These are phyloP conservation scores for Hoplodrina ambigua DNA, from an alignment of 2,888 invertebrate genomes.

Conservation along the genomic window DNA sequence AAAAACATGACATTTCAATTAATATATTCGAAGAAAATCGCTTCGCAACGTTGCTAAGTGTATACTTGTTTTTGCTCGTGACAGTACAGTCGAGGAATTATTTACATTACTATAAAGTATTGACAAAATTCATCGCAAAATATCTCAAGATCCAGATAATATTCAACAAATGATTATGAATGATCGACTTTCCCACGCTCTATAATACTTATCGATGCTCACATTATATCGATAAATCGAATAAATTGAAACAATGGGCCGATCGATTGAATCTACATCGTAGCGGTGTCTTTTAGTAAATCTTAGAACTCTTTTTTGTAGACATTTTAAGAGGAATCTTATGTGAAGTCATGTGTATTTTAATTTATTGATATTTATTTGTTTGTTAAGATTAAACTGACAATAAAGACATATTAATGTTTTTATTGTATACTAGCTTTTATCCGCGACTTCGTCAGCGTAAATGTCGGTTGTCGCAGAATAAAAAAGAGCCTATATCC, in stretches of 20 bases:
- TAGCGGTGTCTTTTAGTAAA: conserved; percentile 64
- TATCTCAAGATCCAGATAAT: not conserved
- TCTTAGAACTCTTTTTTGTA: conserved; percentile 57
- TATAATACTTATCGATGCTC: conserved; percentile 27
- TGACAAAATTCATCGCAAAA: conserved; percentile 9
- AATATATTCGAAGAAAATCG: too few relatives aligned
- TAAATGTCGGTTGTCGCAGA: too few relatives aligned
- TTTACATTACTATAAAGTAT: not conserved
- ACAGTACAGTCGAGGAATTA: too few relatives aligned
- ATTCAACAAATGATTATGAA: conserved; percentile 20
- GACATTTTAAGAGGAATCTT: conserved; percentile 61
- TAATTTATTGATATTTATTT: too few relatives aligned
- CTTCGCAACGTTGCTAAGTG: too few relatives aligned
- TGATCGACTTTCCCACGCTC: conserved; percentile 52
- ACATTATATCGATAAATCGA: conserved; percentile 65
- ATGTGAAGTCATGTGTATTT: not conserved
- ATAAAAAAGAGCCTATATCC: too few relatives aligned
- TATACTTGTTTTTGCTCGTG: too few relatives aligned
- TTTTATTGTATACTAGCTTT: too few relatives aligned
- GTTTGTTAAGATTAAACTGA: too few relatives aligned
- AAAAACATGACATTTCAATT: too few relatives aligned
- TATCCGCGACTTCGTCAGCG: too few relatives aligned
- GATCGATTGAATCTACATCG: conserved; percentile 66
- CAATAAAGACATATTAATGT: too few relatives aligned
- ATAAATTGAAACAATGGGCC: conserved; percentile 72